Base-by-base conservation (phyloP, 2,888 invertebrate genomes). In the Carterocephalus palaemon region DNA sequence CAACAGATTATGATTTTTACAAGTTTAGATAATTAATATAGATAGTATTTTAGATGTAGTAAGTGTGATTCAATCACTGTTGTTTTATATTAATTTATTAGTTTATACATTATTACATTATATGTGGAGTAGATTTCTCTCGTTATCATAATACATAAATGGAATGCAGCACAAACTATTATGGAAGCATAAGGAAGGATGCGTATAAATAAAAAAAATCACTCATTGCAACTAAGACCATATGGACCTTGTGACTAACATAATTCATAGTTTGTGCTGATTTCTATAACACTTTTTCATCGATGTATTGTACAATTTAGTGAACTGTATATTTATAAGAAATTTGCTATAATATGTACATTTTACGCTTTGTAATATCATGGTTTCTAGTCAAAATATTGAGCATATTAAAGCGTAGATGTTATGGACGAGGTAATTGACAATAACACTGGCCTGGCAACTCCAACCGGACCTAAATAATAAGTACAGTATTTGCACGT, bases 321-420 rank as follows among this genome's bases (percentile, higher is more conserved):
- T 67, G 59, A 79, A 74, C 66, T 82, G 76, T 84, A 83, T 80
- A 83, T 80, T 62, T 69, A 77, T 78, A 78, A 75, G 74, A 79
- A 79, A 77, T 76, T 75, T 80, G 79, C 75, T 81, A 81, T 83
- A 77, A 68, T 65, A 64, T 85, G 84, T 85, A 85, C 75, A 84
- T 78, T 75, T 61, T 79, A 77, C 76, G 80, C 83, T 82, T 82
- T 82, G 74, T 82, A 81, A 79, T 78, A 82, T 82, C 80, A 85
- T 81, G 85, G 82, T 84, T 86, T 88, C 88, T 88, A 88, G 88
- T 88, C 88, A 88, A 84, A 84, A 80, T 83, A 84, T 85, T 82
- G 81, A 86, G 76, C 84, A 81, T 83, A 84, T 81, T 79, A 76
- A 80, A 77, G 70, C 76, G 82, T 85, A 85, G 80, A 78, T 82